These are phyloP conservation scores for Tetranychus piercei DNA, from an alignment of 2,888 invertebrate species.

Conservation along the genomic window DNA sequence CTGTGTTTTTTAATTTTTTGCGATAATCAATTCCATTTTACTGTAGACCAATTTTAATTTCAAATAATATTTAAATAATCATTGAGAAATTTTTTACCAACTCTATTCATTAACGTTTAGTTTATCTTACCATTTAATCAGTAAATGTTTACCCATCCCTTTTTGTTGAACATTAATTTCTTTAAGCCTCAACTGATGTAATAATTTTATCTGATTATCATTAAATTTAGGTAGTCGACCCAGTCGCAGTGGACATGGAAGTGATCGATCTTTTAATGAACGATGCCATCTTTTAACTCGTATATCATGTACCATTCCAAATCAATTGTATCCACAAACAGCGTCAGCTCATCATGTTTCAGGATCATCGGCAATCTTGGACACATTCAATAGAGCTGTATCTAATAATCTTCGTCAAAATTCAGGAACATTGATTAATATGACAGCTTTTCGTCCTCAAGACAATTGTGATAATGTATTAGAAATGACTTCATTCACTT, in stretches of 20 bases:
- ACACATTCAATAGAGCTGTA: neutral
- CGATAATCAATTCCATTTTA: neutral
- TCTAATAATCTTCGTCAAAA: neutral
- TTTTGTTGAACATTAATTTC: neutral
- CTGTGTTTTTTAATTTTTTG: neutral
- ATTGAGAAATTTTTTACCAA: neutral
- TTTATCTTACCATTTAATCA: neutral
- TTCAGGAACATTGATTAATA: conserved; percentile 23
- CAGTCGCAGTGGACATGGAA: neutral
- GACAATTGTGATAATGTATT: conserved; percentile 3
- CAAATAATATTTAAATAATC: no score
- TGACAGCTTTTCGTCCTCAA: conserved; percentile 22
- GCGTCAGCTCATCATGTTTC: neutral
- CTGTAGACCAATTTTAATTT: no score
- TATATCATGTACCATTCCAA: neutral
- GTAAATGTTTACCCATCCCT: neutral
- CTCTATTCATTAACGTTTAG: neutral
- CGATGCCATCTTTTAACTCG: neutral
- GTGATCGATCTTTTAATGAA: conserved; percentile 1
- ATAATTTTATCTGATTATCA: neutral
- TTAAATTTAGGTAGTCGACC: neutral
- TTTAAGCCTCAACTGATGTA: neutral
- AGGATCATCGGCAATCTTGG: neutral
- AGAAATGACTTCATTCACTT: conserved; percentile 8
- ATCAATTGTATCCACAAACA: neutral